phyloP scores from a whole-genome alignment of 2,113 vertebrate genomes.

The Lucifuga dentata region DNA sequence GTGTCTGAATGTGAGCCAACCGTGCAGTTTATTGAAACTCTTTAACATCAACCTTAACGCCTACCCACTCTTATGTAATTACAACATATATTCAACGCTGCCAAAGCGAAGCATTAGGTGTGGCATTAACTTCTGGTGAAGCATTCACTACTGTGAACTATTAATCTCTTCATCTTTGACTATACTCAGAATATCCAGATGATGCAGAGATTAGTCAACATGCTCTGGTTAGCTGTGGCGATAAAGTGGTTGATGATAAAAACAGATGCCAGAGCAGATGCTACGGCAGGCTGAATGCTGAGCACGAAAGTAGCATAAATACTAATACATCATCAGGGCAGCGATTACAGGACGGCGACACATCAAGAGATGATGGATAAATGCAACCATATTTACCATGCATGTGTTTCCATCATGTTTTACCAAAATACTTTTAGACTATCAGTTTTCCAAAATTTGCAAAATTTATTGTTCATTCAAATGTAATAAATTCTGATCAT shows the following conservation, averaged over 20 bases:
- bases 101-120: conserved; percentile 33
- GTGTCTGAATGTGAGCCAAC: conserved; percentile 20
- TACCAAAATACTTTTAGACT: too few relatives aligned
- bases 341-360: conserved; percentile 24
- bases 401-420: neutral
- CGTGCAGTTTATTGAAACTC: conserved; percentile 33
- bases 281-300: conserved; percentile 25
- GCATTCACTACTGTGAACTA: conserved; percentile 11
- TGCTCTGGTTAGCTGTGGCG: conserved; percentile 40
- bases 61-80: conserved; percentile 5
- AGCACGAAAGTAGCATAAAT: conserved; percentile 14
- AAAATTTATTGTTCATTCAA: too few relatives aligned
- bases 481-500: too few relatives aligned
- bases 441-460: too few relatives aligned
- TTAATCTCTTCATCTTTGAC: conserved; percentile 59
- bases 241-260: conserved; percentile 38
- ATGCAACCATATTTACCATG: conserved; percentile 1
- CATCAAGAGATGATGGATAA: neutral
- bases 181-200: conserved; percentile 43
- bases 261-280: conserved; percentile 73
- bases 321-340: conserved; percentile 20
- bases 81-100: conserved; percentile 24
- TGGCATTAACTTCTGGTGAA: too few relatives aligned
- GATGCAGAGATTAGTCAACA: conserved; percentile 55
- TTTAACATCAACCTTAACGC: conserved; percentile 5